Conservation (phyloP, 2,113 vertebrate species). For the Eubucco bourcierii region DNA sequence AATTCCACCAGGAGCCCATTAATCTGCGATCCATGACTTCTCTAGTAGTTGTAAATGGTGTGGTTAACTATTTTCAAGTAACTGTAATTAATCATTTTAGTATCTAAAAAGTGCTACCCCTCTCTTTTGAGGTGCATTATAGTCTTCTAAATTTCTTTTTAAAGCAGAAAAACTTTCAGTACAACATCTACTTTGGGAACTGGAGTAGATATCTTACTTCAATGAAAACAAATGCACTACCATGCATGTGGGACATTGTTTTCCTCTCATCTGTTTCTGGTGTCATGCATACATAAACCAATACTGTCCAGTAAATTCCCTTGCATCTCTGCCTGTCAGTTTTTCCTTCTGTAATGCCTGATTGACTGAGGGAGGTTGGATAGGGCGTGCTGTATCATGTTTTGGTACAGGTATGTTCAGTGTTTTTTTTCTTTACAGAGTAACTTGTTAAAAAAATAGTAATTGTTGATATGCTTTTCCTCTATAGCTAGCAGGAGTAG, state of each 20-base stretch:
- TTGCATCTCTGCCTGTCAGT: neutral
- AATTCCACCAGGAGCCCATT: neutral
- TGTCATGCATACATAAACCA: conserved; percentile 50
- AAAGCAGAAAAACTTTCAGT: neutral
- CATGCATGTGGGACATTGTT: conserved; percentile 37
- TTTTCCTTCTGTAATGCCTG: conserved; percentile 13
- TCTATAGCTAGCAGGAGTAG: conserved; percentile 20
- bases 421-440: neutral
- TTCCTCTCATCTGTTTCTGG: conserved; percentile 42
- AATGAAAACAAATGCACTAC: conserved; percentile 64
- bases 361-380: conserved; percentile 20
- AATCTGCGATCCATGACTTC: neutral
- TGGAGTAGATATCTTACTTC: neutral
- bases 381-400: neutral
- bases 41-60: neutral
- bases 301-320: neutral
- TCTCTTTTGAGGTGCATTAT: neutral
- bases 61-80: neutral
- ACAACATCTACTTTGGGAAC: neutral
- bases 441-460: neutral
- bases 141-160: neutral
- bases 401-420: conserved; percentile 38
- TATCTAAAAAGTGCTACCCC: neutral
- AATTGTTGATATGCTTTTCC: conserved; percentile 20
- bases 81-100: neutral